phyloP scores from a whole-genome alignment of 2,888 invertebrate species.

The Parnassius smintheus region DNA sequence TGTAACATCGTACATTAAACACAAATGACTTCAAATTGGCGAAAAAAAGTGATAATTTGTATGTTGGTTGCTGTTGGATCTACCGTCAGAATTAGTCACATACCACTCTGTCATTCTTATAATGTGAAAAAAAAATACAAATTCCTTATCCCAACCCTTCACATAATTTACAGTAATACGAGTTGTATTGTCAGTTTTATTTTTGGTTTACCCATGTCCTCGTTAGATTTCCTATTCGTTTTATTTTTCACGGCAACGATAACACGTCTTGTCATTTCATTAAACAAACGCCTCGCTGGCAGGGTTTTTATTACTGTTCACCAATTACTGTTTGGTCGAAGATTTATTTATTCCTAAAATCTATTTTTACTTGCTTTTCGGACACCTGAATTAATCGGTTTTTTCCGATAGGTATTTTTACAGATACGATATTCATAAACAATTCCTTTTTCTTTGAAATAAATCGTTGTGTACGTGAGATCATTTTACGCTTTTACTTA shows the following conservation, averaged over 20 bases:
- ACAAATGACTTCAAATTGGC: too few relatives aligned
- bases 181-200: conserved; percentile 1
- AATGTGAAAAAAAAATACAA: too few relatives aligned
- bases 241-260: conserved; percentile 3
- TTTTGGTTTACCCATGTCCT: conserved; percentile 2
- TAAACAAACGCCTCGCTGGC: conserved; percentile 8
- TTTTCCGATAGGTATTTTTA: neutral
- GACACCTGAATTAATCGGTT: neutral
- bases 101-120: too few relatives aligned
- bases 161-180: neutral
- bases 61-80: too few relatives aligned
- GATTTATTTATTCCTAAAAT: conserved; percentile 17
- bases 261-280: conserved; percentile 7
- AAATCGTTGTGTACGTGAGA: too few relatives aligned
- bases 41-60: too few relatives aligned
- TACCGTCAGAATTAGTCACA: too few relatives aligned
- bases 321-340: conserved; percentile 9
- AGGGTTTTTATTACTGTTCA: conserved; percentile 6
- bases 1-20: too few relatives aligned
- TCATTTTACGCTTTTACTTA: too few relatives aligned
- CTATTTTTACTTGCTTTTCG: conserved; percentile 8
- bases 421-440: too few relatives aligned
- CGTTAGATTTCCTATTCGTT: conserved; percentile 3
- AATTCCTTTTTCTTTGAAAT: too few relatives aligned
- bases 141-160: too few relatives aligned